phyloP scores from a whole-genome alignment of 2,888 invertebrate species.

The Calameuta pallipes region DNA sequence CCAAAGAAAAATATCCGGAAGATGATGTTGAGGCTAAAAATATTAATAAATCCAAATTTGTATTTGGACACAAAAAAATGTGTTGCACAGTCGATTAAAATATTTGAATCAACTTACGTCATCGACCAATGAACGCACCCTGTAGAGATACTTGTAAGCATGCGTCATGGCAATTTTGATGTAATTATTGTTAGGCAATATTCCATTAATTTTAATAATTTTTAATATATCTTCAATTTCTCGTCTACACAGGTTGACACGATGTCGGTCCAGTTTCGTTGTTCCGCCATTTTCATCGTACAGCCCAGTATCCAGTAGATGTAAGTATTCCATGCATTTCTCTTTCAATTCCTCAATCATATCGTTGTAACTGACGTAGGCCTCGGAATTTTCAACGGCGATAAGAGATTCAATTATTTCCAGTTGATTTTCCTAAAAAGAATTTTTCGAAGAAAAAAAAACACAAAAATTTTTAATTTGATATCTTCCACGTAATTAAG shows the following conservation, averaged over 20 bases:
- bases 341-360: constrained; percentile 53
- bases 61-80: neutral
- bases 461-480: too few relatives aligned
- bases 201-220: constrained; percentile 54
- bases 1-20: constrained; percentile 73
- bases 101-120: constrained; percentile 62
- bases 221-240: constrained; percentile 50
- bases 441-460: neutral
- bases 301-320: constrained; percentile 52
- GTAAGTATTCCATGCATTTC: constrained; percentile 62
- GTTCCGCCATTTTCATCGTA: constrained; percentile 41
- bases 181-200: constrained; percentile 51
- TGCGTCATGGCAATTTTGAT: constrained; percentile 57
- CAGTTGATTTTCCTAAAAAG: constrained; percentile 59
- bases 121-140: constrained; percentile 63
- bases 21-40: constrained; percentile 68
- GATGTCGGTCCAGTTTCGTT: constrained; percentile 56
- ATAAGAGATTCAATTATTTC: constrained; percentile 60
- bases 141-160: constrained; percentile 63
- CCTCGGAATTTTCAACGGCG: constrained; percentile 46
- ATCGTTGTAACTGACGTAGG: constrained; percentile 57
- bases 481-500: too few relatives aligned
- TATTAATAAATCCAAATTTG: constrained; percentile 10
- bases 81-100: too few relatives aligned
- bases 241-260: constrained; percentile 51